Conservation (phyloP, 2,113 vertebrate species). For the Leucoraja erinaceus region DNA sequence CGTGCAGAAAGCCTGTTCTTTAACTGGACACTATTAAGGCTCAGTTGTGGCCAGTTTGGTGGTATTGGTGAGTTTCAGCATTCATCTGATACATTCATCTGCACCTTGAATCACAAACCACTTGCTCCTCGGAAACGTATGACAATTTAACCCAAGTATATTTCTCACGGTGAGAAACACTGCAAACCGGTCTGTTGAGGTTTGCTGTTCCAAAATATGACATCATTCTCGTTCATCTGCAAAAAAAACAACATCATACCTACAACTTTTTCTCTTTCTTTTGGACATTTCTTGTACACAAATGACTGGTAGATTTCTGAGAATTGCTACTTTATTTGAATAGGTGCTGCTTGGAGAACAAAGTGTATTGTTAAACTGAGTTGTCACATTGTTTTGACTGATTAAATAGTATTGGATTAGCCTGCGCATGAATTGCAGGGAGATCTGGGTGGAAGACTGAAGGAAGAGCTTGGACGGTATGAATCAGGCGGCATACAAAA, state of each 20-base stretch:
- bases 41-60: neutral
- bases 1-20: neutral
- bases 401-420: neutral
- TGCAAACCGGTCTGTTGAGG: neutral
- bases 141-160: conserved; percentile 13
- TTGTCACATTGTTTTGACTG: neutral
- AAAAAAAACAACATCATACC: neutral
- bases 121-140: neutral
- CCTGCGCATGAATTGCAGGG: neutral
- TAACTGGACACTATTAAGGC: too few species aligned
- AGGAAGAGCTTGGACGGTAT: neutral
- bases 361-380: neutral
- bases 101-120: neutral
- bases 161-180: neutral
- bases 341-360: neutral
- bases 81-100: neutral
- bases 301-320: neutral
- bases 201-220: neutral
- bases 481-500: neutral
- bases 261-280: neutral
- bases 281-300: neutral
- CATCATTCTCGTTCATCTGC: neutral
- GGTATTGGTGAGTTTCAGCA: neutral
- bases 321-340: neutral
- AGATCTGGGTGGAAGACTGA: neutral